Evolutionary conservation across 2,888 invertebrate genomes (phyloP).

Genomic region (Lamellibrachia columna): DNA sequence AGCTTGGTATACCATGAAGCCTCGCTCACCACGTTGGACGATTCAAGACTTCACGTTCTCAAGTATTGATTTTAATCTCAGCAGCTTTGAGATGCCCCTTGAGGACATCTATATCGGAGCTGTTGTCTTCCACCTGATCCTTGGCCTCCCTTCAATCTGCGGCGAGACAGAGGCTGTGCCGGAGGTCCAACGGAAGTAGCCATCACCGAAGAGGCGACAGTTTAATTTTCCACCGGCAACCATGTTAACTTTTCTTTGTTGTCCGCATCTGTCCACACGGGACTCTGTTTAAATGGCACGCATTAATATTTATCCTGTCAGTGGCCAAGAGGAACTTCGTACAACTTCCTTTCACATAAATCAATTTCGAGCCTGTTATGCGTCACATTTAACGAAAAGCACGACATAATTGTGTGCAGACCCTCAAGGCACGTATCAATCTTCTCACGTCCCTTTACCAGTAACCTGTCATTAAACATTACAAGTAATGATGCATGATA

Average conservation of each 20-base stretch:
- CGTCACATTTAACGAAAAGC: neutral
- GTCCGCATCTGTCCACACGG: neutral
- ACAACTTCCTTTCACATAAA: conserved; percentile 12
- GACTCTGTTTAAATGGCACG: neutral
- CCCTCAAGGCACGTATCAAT: neutral
- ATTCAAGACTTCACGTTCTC: no score
- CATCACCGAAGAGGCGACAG: neutral
- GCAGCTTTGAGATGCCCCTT: no score
- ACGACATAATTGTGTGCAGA: neutral
- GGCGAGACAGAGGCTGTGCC: neutral
- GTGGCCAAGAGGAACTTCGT: neutral
- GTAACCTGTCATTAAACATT: neutral
- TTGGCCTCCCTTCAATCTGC: no score
- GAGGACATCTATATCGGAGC: no score
- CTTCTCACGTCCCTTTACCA: neutral
- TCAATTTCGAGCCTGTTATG: neutral
- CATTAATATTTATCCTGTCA: conserved; percentile 2
- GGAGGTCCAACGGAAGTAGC: neutral
- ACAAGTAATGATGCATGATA: neutral
- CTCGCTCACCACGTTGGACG: no score
- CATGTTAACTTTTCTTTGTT: neutral
- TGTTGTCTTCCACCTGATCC: no score
- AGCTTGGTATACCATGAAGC: no score
- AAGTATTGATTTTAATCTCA: no score
- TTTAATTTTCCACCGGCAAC: neutral